Percentiles rank a stretch among this genome's conserved stretches.
These are phyloP conservation scores for Pherbina coryleti DNA, from an alignment of 2,888 invertebrate genomes.

Conservation along the genomic window DNA sequence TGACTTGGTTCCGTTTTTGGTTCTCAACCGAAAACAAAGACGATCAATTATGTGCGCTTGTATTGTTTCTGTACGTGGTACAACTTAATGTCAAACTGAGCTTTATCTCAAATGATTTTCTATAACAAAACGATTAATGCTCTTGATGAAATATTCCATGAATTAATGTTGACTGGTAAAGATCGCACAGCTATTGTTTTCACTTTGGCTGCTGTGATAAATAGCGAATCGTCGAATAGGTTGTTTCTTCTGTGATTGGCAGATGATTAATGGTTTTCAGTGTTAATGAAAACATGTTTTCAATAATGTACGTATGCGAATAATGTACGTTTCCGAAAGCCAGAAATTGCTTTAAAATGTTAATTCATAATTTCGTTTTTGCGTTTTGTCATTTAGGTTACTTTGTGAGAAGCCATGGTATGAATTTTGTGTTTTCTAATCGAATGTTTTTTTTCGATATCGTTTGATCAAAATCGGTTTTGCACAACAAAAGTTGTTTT, in stretches of 20 bases:
- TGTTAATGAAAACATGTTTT: conserved; percentile 11
- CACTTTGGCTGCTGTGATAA: conserved; percentile 29
- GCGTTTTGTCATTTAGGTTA: no score
- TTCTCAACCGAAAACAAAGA: conserved; percentile 5
- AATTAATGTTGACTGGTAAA: conserved; percentile 4
- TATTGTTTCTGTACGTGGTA: conserved; percentile 21
- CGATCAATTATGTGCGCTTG: conserved; percentile 4
- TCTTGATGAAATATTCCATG: conserved; percentile 25
- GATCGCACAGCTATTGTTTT: conserved; percentile 23
- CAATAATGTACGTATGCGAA: not conserved
- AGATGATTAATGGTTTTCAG: conserved; percentile 27
- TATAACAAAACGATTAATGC: conserved; percentile 26
- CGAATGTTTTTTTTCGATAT: no score
- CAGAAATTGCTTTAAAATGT: conserved; percentile 1
- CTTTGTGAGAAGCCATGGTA: no score
- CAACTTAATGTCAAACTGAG: conserved; percentile 20
- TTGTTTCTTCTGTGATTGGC: conserved; percentile 21
- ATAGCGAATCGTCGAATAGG: conserved; percentile 13
- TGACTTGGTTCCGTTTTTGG: not conserved
- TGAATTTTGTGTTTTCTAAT: no score
- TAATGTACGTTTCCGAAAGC: no score
- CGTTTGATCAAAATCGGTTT: no score
- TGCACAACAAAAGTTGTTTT: no score
- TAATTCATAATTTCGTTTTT: not conserved
- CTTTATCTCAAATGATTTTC: conserved; percentile 25